These are phyloP conservation scores for Protaetia brevitarsis DNA, from an alignment of 1,140 invertebrate genomes.

Conservation along the genomic window DNA sequence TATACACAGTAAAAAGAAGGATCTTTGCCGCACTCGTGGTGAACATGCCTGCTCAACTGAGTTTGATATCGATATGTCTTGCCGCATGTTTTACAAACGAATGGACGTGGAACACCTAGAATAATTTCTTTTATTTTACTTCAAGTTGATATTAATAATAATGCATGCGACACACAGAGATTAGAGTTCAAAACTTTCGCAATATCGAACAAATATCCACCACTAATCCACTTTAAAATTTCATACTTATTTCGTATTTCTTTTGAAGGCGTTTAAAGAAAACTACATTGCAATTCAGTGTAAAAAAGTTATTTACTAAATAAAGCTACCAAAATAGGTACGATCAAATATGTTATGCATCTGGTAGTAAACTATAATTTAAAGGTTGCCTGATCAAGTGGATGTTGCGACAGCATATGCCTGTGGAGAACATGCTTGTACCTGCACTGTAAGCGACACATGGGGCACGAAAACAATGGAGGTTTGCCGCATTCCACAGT, in stretches of 20 bases:
- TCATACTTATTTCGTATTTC: too few species aligned
- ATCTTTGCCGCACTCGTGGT: conserved; percentile 63
- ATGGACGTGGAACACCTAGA: background rate
- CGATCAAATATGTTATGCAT: too few species aligned
- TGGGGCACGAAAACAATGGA: conserved; percentile 50
- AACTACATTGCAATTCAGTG: too few species aligned
- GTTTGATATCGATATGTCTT: conserved; percentile 62
- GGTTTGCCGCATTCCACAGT: conserved; percentile 54
- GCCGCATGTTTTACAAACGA: conserved; percentile 49
- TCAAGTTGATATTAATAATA: too few species aligned
- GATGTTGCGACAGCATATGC: conserved; percentile 30
- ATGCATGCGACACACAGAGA: too few species aligned
- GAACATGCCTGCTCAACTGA: conserved; percentile 58
- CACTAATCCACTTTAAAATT: too few species aligned
- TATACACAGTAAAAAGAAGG: conserved; percentile 48
- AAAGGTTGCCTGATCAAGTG: background rate
- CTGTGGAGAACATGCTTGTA: conserved; percentile 37
- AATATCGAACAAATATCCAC: too few species aligned
- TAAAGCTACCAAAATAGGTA: too few species aligned
- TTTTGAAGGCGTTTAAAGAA: too few species aligned
- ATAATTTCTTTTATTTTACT: background rate
- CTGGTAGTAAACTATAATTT: too few species aligned
- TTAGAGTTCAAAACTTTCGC: too few species aligned
- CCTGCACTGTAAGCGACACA: conserved; percentile 26
- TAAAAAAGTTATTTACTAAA: too few species aligned